Percentiles rank a stretch among this genome's conserved stretches.
Evolutionary conservation across 1,140 invertebrate species (phyloP).

Genomic region (Hyles vespertilio): DNA sequence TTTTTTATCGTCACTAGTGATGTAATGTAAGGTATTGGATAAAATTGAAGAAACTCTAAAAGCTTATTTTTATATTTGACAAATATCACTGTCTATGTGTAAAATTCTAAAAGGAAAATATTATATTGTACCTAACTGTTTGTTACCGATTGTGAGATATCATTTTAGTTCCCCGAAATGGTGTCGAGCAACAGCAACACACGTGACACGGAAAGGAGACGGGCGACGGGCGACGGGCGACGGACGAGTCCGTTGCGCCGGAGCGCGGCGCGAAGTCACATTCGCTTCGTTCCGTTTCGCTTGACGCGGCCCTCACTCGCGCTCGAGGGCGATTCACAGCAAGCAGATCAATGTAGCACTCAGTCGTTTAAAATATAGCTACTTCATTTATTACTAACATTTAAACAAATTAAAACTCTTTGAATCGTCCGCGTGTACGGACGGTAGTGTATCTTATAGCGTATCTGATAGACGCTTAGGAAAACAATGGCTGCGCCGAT

Average conservation of each 20-base stretch:
- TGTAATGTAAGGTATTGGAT: slow-evolving; percentile 65
- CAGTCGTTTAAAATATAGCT: slow-evolving; percentile 12
- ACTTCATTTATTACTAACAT: slow-evolving; percentile 3
- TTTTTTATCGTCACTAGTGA: slow-evolving; percentile 61
- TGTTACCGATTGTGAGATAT: slow-evolving; percentile 51
- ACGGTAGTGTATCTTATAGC: slow-evolving; percentile 49
- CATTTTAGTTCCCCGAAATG: slow-evolving; percentile 69
- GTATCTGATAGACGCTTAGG: slow-evolving; percentile 65
- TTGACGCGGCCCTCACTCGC: slow-evolving; percentile 31
- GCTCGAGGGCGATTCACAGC: slow-evolving; percentile 20
- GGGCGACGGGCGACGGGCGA: slow-evolving; percentile 18
- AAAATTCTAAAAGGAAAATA: slow-evolving; percentile 56
- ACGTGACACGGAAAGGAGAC: not conserved
- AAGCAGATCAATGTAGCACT: slow-evolving; percentile 44
- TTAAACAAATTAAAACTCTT: slow-evolving; percentile 29
- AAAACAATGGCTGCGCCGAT: slow-evolving; percentile 67
- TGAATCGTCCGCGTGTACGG: slow-evolving; percentile 46
- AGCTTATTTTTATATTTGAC: slow-evolving; percentile 75
- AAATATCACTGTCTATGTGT: slow-evolving; percentile 63
- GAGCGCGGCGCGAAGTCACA: slow-evolving; percentile 40
- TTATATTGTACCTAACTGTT: slow-evolving; percentile 33
- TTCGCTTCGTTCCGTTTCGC: slow-evolving; percentile 46
- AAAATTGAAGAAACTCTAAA: slow-evolving; percentile 67
- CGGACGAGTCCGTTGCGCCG: slow-evolving; percentile 19
- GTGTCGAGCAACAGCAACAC: slow-evolving; percentile 41